Percentiles rank a stretch among this genome's conserved stretches.
Conservation (phyloP, 1,140 invertebrate species). For the Tenebrio molitor region DNA sequence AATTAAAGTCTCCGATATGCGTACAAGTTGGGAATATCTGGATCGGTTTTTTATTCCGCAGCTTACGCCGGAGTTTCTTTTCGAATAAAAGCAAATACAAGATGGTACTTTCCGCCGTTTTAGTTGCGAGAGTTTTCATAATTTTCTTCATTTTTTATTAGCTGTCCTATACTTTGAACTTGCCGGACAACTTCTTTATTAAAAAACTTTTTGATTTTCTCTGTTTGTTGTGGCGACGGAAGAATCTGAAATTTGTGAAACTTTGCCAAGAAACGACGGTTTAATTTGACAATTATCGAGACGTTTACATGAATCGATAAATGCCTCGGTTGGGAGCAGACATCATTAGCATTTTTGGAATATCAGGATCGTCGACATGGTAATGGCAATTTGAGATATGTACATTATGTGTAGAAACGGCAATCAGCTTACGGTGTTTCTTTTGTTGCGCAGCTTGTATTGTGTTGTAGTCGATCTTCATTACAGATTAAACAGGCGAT, state of each 20-base stretch:
- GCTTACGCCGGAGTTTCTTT: too few species aligned
- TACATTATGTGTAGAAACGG: not conserved
- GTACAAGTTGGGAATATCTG: too few species aligned
- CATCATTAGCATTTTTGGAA: not conserved
- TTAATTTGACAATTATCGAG: constrained; percentile 36
- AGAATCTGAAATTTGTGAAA: constrained; percentile 20
- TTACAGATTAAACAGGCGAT: constrained; percentile 28
- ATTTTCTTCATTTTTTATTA: not conserved
- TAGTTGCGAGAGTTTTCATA: not conserved
- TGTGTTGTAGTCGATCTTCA: constrained; percentile 24
- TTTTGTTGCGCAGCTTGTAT: constrained; percentile 2
- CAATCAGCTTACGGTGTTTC: constrained; percentile 16
- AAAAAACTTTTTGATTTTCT: constrained; percentile 27
- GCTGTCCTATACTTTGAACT: not conserved
- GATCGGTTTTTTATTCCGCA: too few species aligned
- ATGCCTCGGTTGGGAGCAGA: not conserved
- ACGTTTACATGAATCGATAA: not conserved
- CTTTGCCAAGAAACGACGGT: not conserved
- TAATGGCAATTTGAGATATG: constrained; percentile 4
- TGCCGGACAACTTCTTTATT: constrained; percentile 13
- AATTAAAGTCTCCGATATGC: too few species aligned
- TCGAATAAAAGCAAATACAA: too few species aligned
- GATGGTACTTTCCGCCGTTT: too few species aligned
- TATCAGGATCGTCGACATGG: not conserved
- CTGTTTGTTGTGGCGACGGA: not conserved